Conservation (phyloP, 2,113 vertebrate genomes). For the Spheniscus mendiculus region DNA sequence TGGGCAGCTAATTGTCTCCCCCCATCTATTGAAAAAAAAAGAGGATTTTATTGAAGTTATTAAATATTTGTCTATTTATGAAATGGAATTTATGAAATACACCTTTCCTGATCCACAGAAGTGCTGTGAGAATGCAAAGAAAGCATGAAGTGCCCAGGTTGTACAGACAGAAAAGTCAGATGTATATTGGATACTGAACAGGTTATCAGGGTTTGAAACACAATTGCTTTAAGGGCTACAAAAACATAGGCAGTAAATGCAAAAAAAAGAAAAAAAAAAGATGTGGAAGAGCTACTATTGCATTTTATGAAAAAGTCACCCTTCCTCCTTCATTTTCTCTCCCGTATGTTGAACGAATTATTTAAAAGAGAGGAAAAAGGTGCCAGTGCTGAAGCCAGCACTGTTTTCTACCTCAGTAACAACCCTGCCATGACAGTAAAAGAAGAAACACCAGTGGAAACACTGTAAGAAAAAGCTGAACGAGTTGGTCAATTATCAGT, state of each 20-base stretch:
- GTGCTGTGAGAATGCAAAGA: neutral
- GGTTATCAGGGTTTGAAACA: neutral
- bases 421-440: neutral
- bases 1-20: neutral
- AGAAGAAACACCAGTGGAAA: neutral
- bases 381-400: neutral
- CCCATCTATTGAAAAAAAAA: neutral
- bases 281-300: neutral
- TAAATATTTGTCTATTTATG: neutral
- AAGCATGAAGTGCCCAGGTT: neutral
- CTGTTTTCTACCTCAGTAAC: neutral
- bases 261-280: neutral
- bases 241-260: neutral
- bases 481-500: neutral
- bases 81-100: neutral
- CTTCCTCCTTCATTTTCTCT: neutral
- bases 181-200: neutral
- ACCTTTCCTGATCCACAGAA: neutral
- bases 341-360: fast-evolving
- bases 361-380: neutral
- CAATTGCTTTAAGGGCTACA: neutral
- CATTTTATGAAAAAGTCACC: neutral
- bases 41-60: neutral
- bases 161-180: neutral
- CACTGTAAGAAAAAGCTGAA: neutral